Conservation (phyloP, 2,113 vertebrate genomes). For the Anoplopoma fimbria region DNA sequence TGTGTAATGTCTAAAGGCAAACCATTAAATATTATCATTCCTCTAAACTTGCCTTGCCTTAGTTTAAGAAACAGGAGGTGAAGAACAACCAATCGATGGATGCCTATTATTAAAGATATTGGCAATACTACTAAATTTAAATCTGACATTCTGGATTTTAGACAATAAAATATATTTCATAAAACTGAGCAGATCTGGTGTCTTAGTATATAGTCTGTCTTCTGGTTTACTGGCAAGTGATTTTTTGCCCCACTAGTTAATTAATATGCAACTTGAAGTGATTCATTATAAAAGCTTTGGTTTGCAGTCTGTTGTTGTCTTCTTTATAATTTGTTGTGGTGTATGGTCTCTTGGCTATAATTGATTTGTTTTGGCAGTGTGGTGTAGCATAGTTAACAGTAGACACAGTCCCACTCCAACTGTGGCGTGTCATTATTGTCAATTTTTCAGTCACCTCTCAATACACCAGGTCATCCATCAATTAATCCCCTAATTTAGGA, state of each 20-base stretch:
- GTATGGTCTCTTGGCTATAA: slow-evolving; percentile 27
- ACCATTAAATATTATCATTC: too few relatives aligned
- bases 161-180: too few relatives aligned
- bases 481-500: not conserved
- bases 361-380: slow-evolving; percentile 48
- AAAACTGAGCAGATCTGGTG: too few relatives aligned
- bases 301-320: slow-evolving; percentile 39
- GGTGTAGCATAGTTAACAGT: slow-evolving; percentile 23
- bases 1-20: too few relatives aligned
- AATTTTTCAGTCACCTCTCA: not conserved
- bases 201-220: not conserved
- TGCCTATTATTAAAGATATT: too few relatives aligned
- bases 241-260: slow-evolving; percentile 36
- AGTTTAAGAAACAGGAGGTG: not conserved
- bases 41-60: not conserved
- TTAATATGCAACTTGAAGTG: slow-evolving; percentile 44
- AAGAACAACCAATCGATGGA: not conserved
- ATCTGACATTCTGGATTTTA: too few relatives aligned
- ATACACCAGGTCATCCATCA: not conserved
- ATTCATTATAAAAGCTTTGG: slow-evolving; percentile 49
- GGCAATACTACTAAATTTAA: too few relatives aligned
- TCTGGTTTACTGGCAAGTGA: slow-evolving; percentile 29
- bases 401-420: not conserved
- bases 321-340: slow-evolving; percentile 32
- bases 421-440: not conserved